phyloP scores from a whole-genome alignment of 37 sponge, comb jelly and placozoan species.

The Diacarnus erythraeanus region DNA sequence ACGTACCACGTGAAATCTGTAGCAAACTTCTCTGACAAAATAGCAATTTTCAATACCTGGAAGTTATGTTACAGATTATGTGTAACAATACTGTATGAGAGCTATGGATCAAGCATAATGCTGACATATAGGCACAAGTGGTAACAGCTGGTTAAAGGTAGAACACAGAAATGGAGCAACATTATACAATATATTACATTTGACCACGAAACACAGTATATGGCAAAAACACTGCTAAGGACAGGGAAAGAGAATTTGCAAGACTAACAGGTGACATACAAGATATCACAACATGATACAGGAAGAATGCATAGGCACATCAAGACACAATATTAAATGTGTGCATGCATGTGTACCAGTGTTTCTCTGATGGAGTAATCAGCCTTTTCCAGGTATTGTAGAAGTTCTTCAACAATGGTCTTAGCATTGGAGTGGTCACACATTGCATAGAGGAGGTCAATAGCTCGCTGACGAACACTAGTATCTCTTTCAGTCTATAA shows the following conservation, averaged over 20 bases:
- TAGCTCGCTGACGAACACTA: conserved; percentile 90
- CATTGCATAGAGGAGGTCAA: conserved; percentile 96
- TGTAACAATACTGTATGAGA: too few species aligned
- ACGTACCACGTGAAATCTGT: conserved; percentile 93
- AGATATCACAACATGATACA: background rate
- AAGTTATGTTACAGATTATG: too few species aligned
- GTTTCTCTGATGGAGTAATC: conserved; percentile 93
- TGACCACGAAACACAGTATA: too few species aligned
- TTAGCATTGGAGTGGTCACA: conserved; percentile 89
- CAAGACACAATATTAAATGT: too few species aligned
- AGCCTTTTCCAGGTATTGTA: conserved; percentile 86
- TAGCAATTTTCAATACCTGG: conserved; percentile 94
- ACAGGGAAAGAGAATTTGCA: too few species aligned
- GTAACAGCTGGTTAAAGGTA: too few species aligned
- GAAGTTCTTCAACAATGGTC: conserved; percentile 82
- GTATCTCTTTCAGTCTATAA: conserved; percentile 92
- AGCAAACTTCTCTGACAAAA: conserved; percentile 95
- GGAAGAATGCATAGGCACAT: background rate
- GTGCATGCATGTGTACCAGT: conserved; percentile 48
- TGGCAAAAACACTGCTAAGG: too few species aligned
- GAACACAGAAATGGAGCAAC: too few species aligned
- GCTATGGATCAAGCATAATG: too few species aligned
- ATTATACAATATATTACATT: too few species aligned
- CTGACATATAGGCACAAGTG: too few species aligned
- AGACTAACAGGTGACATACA: background rate